Evolutionary conservation across 2,797 vertebrate genomes (phyloP), one percentile per base, ranked within the genome.

Genomic region (Apogon talboti): DNA sequence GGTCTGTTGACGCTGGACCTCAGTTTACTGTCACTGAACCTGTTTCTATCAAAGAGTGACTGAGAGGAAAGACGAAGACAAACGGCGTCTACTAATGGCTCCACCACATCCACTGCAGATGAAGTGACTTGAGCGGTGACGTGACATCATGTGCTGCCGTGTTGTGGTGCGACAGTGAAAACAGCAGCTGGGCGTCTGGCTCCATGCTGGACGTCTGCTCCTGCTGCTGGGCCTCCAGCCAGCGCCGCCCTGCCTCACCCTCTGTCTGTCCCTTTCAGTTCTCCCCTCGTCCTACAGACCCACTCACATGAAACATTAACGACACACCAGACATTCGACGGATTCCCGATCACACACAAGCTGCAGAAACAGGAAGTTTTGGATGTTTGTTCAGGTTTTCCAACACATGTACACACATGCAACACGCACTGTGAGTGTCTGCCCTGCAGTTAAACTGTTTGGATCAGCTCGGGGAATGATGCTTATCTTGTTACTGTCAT

Each of bases 131-230:
- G 1, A 48, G 18, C 4, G 15, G 44, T 15, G 33, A 16, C 21
- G 54, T 2, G 15, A 42, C 21, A 54, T 30, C 11, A 65, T 15
- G 47, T 2, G 24, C 0, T 16, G n/a, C 3, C 16, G 10, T 55
- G 44, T 42, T 16, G 16, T 55, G 46, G 47, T 54, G 43, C 47
- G 56, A 46, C 43, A 44, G 37, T 46, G 47, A 68, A 59, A 61
- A 62, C 54, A 64, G 71, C 68, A 66, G 60, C 70, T 55, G 48
- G 66, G 24, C 46, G 58, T 40, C 46, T n/a, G 40, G 15, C n/a
- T n/a, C n/a, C n/a, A n/a, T 19, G 44, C 19, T 24, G 16, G 46
- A 19, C 30, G 33, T 73, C 59, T 47, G 72, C 63, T 71, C 55
- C 58, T 58, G 59, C 49, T 51, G 50, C 50, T 65, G 65, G 45